Base-by-base conservation (phyloP, 2,888 invertebrate species). In the Biston betularia region DNA sequence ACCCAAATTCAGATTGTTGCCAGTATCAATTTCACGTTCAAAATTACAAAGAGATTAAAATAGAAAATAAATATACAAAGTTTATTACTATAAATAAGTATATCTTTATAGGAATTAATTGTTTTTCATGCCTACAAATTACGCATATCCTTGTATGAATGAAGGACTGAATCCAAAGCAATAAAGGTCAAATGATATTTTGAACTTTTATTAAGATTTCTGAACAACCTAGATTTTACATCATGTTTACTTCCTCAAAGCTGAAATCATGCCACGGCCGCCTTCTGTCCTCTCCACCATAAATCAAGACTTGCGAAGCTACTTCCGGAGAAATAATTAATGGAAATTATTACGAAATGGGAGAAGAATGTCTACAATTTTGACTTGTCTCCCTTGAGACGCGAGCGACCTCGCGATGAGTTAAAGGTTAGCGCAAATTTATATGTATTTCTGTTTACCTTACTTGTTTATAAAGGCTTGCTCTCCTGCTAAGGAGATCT, bases 291-390 rank as follows among this genome's bases (percentile, higher is more conserved):
- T 57, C 38, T 38, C 34, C 55, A 6, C 55, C 44, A 35, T 45
- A 45, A 38, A 57, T 38, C 9, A 38, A 48, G 57, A 38, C 15
- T 6, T 34, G 6, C 12, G 35, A 38, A 15, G 7, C 38, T 38
- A 57, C 46, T 57, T 57, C 57, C 57, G 15, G 38, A 38, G 6
- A 38, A 38, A 57, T 57, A 57, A 46, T 38, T 57, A 24, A 48
- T 56, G 46, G 35, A 38, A 45, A 57, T 48, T 48, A 15, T 38
- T 48, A 48, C 8, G 57, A 46, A 57, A 57, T 48, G 35, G n/a
- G 42, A 44, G 38, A 57, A 57, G 57, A 57, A 57, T 57, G 57
- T 6, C 48, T 15, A 48, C 6, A 56, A 56, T 57, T 57, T 48
- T 4, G 38, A 45, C 44, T 34, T 38, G 57, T 11, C 15, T 57